Base-by-base conservation (phyloP, 2,888 invertebrate species). In the Matsumyia berberina region DNA sequence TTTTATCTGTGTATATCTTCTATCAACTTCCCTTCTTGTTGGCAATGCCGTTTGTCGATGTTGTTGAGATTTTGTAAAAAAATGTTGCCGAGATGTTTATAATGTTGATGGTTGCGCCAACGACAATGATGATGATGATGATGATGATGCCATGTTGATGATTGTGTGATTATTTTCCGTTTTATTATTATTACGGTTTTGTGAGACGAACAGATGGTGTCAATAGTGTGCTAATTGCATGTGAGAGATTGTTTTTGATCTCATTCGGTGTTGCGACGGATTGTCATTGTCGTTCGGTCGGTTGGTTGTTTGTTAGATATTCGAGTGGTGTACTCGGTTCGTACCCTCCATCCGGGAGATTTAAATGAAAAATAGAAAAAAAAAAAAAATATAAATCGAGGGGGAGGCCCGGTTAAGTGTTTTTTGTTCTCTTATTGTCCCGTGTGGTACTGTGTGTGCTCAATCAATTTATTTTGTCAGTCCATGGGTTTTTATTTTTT, bases 171-270 rank as follows among this genome's bases (percentile, higher is more conserved):
- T 85, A 85, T 85, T 69, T 79, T 85, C 70, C 85, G 74, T 85
- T 85, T 85, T 85, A 85, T 85, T 85, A 85, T 85, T 85, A 85
- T 80, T 85, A 80, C 79, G 74, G 80, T 85, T 85, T 66, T 80
- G 85, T 70, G 85, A 85, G 85, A 70, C 85, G 85, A 70, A 73
- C 80, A 86, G 86, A 85, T 86, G 86, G 87, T 87, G 87, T 86
- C 87, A 87, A 87, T 87, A 85, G 87, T 86, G 87, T 87, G 87
- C 86, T 87, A 87, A 87, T 87, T 87, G 86, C 85, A 87, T 87
- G 81, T 83, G 87, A 87, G 81, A 86, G 87, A 87, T 87, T 87
- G 80, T 86, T 87, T 86, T 87, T 81, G 86, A 86, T 86, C 87
- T 81, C 81, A 86, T 86, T 86, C 72, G 66, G 72, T 78, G 72